Evolutionary conservation across 2,888 invertebrate genomes (phyloP).

Genomic region (Leucoma salicis): DNA sequence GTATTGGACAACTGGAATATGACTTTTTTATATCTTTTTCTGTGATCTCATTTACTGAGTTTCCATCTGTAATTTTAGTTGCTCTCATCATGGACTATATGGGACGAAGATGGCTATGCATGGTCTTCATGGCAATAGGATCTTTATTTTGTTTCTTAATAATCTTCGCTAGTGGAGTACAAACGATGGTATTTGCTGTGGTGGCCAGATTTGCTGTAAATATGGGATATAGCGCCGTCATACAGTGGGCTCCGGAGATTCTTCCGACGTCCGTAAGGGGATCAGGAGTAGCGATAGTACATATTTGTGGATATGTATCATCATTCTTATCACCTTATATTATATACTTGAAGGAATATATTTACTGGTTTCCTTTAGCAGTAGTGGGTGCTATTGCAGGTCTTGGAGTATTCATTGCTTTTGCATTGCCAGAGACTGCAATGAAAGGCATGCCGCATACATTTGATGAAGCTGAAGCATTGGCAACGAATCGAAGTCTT

Average conservation of each 20-base stretch:
- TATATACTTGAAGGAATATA: slow-evolving; percentile 25
- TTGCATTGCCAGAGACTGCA: slow-evolving; percentile 40
- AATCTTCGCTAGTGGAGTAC: slow-evolving; percentile 42
- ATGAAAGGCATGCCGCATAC: slow-evolving; percentile 40
- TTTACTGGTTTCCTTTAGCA: slow-evolving; percentile 27
- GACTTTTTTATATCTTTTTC: slow-evolving; percentile 60
- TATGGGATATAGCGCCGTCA: slow-evolving; percentile 44
- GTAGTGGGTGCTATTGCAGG: slow-evolving; percentile 18
- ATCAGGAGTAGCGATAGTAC: slow-evolving; percentile 51
- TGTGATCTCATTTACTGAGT: slow-evolving; percentile 55
- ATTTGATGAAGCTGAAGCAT: slow-evolving; percentile 42
- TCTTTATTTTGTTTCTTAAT: slow-evolving; percentile 48
- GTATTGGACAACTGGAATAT: slow-evolving; percentile 49
- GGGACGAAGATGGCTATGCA: slow-evolving; percentile 55
- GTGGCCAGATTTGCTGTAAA: slow-evolving; percentile 56
- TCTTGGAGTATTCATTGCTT: slow-evolving; percentile 21
- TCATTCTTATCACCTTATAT: slow-evolving; percentile 50
- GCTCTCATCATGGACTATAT: slow-evolving; percentile 55
- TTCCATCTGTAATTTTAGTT: slow-evolving; percentile 51
- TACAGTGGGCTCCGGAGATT: slow-evolving; percentile 59
- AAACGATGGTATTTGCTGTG: slow-evolving; percentile 48
- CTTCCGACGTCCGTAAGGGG: slow-evolving; percentile 57
- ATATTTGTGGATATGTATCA: slow-evolving; percentile 53
- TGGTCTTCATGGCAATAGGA: slow-evolving; percentile 39
- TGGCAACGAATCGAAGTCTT: slow-evolving; percentile 30